Percentiles rank a stretch among this genome's conserved stretches.
These are phyloP conservation scores for Choristoneura rosaceana DNA, from an alignment of 2,888 invertebrate genomes.

Conservation along the genomic window DNA sequence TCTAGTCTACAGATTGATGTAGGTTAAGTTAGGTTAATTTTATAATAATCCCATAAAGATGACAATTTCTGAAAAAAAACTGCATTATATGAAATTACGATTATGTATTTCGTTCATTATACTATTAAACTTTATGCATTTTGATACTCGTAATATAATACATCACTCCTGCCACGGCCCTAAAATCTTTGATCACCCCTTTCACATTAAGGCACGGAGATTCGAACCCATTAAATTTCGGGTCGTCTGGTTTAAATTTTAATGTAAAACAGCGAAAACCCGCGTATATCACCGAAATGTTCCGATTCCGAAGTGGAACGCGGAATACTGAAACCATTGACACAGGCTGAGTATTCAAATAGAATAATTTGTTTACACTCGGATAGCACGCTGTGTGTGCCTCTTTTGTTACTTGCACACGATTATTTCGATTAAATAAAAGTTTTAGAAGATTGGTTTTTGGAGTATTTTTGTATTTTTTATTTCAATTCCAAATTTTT, in stretches of 20 bases:
- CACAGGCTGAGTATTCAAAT: constrained; percentile 23
- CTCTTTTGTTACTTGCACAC: constrained; percentile 13
- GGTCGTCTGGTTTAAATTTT: constrained; percentile 23
- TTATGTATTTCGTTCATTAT: too few species aligned
- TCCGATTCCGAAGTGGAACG: constrained; percentile 10
- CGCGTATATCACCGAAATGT: constrained; percentile 18
- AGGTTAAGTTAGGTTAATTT: too few species aligned
- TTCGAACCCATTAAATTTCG: constrained; percentile 19
- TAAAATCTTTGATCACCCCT: constrained; percentile 8
- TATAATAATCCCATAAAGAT: too few species aligned
- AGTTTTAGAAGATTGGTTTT: too few species aligned
- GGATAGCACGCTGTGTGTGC: constrained; percentile 2
- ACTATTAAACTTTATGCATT: too few species aligned
- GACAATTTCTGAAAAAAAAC: too few species aligned
- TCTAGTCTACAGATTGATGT: too few species aligned
- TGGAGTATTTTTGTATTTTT: too few species aligned
- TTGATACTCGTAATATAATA: not conserved
- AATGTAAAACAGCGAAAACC: constrained; percentile 18
- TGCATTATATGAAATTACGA: too few species aligned
- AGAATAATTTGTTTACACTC: constrained; percentile 31
- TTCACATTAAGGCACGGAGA: constrained; percentile 9
- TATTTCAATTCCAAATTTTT: too few species aligned
- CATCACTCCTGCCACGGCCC: not conserved
- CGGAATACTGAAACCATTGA: constrained; percentile 11
- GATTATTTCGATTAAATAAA: constrained; percentile 2